Evolutionary conservation across 1,140 invertebrate species (phyloP).

Genomic region (Ooceraea biroi): DNA sequence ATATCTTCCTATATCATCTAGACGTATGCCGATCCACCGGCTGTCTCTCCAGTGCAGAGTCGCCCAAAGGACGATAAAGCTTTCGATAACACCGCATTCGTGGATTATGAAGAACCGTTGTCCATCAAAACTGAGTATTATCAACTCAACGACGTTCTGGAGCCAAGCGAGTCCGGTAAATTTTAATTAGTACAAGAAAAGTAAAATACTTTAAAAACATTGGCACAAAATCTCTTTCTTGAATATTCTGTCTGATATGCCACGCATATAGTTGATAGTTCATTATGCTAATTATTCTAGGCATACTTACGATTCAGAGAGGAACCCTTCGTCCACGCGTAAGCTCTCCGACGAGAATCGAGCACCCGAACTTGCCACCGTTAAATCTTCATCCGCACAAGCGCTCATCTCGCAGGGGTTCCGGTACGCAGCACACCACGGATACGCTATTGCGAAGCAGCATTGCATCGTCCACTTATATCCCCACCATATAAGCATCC

Average conservation of each 20-base stretch:
- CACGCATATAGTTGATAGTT: background rate
- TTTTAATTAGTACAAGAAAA: background rate
- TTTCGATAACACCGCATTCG: constrained; percentile 91
- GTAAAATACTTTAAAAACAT: background rate
- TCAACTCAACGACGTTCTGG: constrained; percentile 87
- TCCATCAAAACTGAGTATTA: constrained; percentile 91
- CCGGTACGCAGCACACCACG: constrained; percentile 87
- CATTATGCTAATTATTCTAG: constrained; percentile 60
- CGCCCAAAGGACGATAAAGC: constrained; percentile 84
- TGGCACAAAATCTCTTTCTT: background rate
- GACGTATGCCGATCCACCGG: constrained; percentile 83
- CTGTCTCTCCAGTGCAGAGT: constrained; percentile 73
- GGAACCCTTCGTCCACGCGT: constrained; percentile 87
- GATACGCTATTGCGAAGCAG: constrained; percentile 86
- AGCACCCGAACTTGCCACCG: constrained; percentile 92
- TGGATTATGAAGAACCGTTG: constrained; percentile 91
- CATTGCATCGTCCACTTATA: constrained; percentile 81
- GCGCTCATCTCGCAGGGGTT: constrained; percentile 86
- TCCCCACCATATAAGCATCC: constrained; percentile 81
- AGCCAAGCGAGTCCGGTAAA: constrained; percentile 81
- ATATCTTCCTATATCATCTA: constrained; percentile 62
- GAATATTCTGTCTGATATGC: background rate
- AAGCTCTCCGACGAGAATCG: constrained; percentile 92
- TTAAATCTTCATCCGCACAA: constrained; percentile 90
- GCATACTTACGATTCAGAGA: constrained; percentile 75